Evolutionary conservation across 2,797 vertebrate species (phyloP), one percentile per base, ranked within the genome.

Genomic region (Muscicapa striata): DNA sequence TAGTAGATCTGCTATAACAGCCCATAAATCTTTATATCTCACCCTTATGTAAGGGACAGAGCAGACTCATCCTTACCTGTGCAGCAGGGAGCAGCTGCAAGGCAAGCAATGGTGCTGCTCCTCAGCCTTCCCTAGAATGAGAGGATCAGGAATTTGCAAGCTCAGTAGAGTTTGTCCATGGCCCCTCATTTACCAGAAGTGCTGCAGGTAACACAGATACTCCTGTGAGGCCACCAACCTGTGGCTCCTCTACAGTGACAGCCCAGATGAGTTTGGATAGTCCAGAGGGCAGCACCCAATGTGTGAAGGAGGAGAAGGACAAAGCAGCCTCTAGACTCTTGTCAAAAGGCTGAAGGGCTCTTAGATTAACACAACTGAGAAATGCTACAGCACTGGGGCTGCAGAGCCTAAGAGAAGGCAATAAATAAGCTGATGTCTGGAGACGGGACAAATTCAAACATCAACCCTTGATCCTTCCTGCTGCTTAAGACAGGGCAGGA

Each of bases 241-340:
- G 0, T 13, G 49, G 69, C 2, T 78, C 34, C 91, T 54, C 63
- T 32, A 13, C 36, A 59, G 15, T 4, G 13, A 41, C 83, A 46
- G 68, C 22, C 46, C 5, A 36, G 59, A 22, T 0, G 5, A 59
- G 41, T 19, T 15, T 0, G 2, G 70, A 52, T 29, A 67, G 54
- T 52, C 40, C 51, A 36, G 63, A 82, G 70, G 40, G 40, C 67
- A 89, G 75, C 81, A 79, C 62, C 67, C 51, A n/a, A 3, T 0
- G 1, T 1, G 16, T 23, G 64, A 41, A 40, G 54, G 1, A 51
- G 45, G 10, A 78, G 34, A 61, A 72, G 0, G 6, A 63, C 52
- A 55, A 68, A 82, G 79, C 72, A 69, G 40, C 6, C 59, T 43
- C 82, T 32, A 32, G 19, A 51, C 36, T 61, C 51, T 52, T 27